Conservation (phyloP, 2,113 vertebrate species). For the Carassius auratus region DNA sequence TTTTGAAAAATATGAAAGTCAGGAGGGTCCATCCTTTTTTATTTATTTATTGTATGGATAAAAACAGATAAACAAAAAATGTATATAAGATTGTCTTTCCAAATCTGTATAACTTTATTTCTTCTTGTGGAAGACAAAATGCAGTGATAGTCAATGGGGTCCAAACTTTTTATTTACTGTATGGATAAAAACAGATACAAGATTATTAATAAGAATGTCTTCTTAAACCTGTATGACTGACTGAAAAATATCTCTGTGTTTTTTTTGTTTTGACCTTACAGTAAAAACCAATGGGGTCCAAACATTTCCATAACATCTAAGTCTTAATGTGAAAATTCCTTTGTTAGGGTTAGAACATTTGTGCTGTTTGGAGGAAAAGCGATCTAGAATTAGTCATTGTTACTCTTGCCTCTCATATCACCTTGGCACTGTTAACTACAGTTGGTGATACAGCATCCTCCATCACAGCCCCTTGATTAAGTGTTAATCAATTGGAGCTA, state of each 20-base stretch:
- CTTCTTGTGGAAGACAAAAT: too few relatives aligned
- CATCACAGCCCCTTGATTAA: neutral
- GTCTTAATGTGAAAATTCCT: slow-evolving; percentile 15
- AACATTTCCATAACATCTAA: neutral
- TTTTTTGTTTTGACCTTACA: neutral
- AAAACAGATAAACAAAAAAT: neutral
- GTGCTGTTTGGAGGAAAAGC: neutral
- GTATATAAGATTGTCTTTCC: neutral
- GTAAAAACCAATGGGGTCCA: neutral
- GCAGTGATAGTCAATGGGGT: neutral
- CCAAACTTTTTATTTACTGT: neutral
- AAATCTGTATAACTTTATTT: neutral
- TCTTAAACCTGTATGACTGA: neutral
- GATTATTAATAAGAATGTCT: neutral
- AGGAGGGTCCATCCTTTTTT: neutral
- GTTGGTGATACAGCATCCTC: slow-evolving; percentile 1
- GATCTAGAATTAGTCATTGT: slow-evolving; percentile 30
- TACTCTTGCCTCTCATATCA: slow-evolving; percentile 15
- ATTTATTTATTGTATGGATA: neutral
- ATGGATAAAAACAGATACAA: neutral
- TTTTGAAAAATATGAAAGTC: neutral
- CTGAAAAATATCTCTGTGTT: neutral
- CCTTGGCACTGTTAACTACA: slow-evolving; percentile 28
- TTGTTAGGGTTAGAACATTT: neutral
- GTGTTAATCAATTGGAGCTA: slow-evolving; percentile 39